These are phyloP conservation scores for Penelope pileata DNA, from an alignment of 2,113 vertebrate species.

Conservation along the genomic window DNA sequence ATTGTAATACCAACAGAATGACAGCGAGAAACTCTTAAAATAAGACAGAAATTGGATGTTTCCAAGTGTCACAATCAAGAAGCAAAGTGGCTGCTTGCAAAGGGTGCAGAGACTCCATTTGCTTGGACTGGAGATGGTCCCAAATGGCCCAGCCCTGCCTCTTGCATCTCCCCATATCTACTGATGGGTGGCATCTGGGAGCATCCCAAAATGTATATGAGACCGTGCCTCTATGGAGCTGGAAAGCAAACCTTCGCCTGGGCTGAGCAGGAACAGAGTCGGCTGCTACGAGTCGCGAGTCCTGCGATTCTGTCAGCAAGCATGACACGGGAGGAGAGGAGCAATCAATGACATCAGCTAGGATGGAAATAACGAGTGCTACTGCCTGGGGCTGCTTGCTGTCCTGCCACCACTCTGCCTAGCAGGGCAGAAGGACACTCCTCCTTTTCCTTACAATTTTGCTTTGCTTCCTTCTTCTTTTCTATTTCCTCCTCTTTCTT, in stretches of 20 bases:
- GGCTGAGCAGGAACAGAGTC: background rate
- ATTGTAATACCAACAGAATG: background rate
- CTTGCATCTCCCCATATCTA: background rate
- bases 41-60: background rate
- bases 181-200: background rate
- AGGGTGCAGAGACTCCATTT: background rate
- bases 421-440: background rate
- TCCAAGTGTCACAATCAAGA: background rate
- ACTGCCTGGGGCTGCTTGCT: constrained; percentile 27
- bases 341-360: constrained; percentile 59
- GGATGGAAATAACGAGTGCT: constrained; percentile 64
- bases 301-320: background rate
- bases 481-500: background rate
- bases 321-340: background rate
- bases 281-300: background rate
- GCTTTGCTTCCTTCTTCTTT: background rate
- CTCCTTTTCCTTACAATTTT: background rate
- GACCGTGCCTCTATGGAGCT: fast-evolving
- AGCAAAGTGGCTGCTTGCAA: background rate
- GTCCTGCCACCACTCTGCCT: constrained; percentile 19
- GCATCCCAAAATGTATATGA: background rate
- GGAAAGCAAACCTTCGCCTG: background rate
- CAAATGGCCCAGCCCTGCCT: background rate
- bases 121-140: background rate
- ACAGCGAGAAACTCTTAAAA: background rate